These are phyloP conservation scores for Xylocopa sonorina DNA, from an alignment of 1,140 invertebrate genomes.

Conservation along the genomic window DNA sequence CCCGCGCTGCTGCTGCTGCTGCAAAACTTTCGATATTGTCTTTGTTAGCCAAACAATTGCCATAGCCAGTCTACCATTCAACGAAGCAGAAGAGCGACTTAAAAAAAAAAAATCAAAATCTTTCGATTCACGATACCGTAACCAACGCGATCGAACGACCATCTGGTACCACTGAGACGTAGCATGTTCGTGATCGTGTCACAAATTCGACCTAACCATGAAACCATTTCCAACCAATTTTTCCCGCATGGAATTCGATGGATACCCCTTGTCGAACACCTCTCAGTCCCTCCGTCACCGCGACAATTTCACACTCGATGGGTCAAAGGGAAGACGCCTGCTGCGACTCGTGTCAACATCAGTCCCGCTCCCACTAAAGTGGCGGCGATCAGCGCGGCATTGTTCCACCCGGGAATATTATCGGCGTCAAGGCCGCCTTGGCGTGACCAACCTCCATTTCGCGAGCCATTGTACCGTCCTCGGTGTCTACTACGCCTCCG, in stretches of 20 bases:
- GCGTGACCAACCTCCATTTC: slow-evolving; percentile 57
- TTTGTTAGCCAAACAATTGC: background rate
- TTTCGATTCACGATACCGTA: background rate
- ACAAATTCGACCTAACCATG: too few relatives aligned
- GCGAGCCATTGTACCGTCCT: slow-evolving; percentile 64
- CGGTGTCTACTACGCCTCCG: background rate
- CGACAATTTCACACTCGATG: background rate
- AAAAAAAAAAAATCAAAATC: background rate
- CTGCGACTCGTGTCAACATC: background rate
- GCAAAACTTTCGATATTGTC: slow-evolving; percentile 9
- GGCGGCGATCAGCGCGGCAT: background rate
- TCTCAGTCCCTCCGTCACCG: too few relatives aligned
- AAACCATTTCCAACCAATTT: too few relatives aligned
- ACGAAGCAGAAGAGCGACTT: background rate
- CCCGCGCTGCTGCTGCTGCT: too few relatives aligned
- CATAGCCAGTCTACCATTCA: background rate
- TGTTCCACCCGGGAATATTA: slow-evolving; percentile 22
- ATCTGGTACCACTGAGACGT: too few relatives aligned
- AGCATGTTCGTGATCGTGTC: too few relatives aligned
- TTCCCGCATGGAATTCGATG: background rate
- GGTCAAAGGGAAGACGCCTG: background rate
- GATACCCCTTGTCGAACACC: background rate
- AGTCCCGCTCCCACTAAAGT: slow-evolving; percentile 16
- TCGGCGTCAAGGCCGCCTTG: background rate
- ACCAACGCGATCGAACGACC: too few relatives aligned